Evolutionary conservation across 2,888 invertebrate genomes (phyloP).

Genomic region (Pterostichus niger): DNA sequence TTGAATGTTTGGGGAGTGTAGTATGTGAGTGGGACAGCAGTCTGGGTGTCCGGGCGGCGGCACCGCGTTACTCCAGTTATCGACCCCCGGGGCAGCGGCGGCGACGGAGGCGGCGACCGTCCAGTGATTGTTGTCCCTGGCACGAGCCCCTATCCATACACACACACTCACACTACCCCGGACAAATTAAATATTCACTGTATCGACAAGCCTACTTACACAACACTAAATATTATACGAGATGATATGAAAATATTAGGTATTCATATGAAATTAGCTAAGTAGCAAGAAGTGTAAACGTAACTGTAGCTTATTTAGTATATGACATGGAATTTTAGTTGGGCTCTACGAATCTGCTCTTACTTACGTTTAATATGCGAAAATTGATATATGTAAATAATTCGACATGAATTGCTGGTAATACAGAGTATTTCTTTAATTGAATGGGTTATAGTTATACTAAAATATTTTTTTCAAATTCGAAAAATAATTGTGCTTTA

Average conservation of each 20-base stretch:
- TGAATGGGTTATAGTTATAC: too few relatives aligned
- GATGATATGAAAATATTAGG: not conserved
- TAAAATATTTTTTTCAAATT: too few relatives aligned
- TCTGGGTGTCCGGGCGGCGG: constrained; percentile 68
- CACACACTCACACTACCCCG: not conserved
- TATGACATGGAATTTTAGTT: too few relatives aligned
- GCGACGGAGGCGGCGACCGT: constrained; percentile 15
- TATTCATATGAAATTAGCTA: constrained; percentile 2
- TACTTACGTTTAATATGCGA: too few relatives aligned
- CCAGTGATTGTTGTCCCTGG: constrained; percentile 74
- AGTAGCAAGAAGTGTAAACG: not conserved
- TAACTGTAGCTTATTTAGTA: not conserved
- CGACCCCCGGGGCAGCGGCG: constrained; percentile 72
- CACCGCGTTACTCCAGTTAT: constrained; percentile 77
- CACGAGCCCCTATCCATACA: constrained; percentile 69
- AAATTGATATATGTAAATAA: too few relatives aligned
- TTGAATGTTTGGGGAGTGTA: constrained; percentile 27
- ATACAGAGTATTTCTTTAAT: too few relatives aligned
- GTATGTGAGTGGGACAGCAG: constrained; percentile 24
- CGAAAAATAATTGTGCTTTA: too few relatives aligned
- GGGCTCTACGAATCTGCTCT: too few relatives aligned
- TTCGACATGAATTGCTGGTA: too few relatives aligned
- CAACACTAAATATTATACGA: constrained; percentile 33
- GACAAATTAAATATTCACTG: constrained; percentile 44
- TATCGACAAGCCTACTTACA: constrained; percentile 42